Evolutionary conservation across 2,113 vertebrate genomes (phyloP).

Genomic region (Tupaia chinensis): DNA sequence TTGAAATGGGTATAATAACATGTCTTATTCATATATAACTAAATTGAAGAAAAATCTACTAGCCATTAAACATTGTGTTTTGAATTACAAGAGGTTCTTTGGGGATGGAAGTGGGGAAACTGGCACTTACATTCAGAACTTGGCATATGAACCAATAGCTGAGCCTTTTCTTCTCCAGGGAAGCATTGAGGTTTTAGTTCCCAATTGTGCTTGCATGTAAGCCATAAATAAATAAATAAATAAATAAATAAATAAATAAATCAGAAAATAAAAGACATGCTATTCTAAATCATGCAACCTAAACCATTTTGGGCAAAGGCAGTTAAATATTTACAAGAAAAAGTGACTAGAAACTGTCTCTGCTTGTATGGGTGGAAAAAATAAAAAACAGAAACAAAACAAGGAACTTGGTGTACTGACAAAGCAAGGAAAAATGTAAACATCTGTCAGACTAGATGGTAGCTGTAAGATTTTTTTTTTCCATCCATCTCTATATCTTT

Average conservation of each 20-base stretch:
- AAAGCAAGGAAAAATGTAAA: not conserved
- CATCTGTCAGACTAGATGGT: not conserved
- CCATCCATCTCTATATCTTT: not conserved
- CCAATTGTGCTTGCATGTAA: not conserved
- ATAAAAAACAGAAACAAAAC: not conserved
- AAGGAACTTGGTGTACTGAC: not conserved
- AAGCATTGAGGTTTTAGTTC: not conserved
- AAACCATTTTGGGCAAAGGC: not conserved
- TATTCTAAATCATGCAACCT: conserved; percentile 49
- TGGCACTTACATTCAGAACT: not conserved
- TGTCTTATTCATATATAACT: not conserved
- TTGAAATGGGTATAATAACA: not conserved
- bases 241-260: not conserved
- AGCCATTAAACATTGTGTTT: not conserved
- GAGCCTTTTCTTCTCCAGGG: conserved; percentile 2
- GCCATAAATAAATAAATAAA: not conserved
- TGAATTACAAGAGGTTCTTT: not conserved
- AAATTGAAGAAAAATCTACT: conserved; percentile 6
- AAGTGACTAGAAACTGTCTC: conserved; percentile 7
- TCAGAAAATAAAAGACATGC: not conserved
- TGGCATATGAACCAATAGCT: conserved; percentile 53
- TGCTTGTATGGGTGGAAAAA: not conserved
- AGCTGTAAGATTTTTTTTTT: not conserved
- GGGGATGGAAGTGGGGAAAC: not conserved
- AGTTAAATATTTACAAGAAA: conserved; percentile 39